Conservation (phyloP, 35 echinoderm and acorn worm genomes). For the Strongylocentrotus purpuratus region DNA sequence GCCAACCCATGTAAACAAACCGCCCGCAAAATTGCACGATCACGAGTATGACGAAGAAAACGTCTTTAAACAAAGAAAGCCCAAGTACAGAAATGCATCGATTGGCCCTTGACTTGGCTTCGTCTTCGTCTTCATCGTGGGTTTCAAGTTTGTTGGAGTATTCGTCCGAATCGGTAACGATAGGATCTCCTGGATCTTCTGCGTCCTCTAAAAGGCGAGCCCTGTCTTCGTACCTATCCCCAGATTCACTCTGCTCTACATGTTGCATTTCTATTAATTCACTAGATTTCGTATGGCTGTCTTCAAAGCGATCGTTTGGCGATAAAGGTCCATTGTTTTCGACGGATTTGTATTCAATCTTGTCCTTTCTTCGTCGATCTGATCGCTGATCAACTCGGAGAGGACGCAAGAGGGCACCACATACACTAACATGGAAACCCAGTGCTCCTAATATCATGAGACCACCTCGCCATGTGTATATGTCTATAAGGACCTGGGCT, state of each 20-base stretch:
- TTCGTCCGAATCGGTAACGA: neutral
- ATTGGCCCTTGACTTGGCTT: neutral
- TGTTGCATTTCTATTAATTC: neutral
- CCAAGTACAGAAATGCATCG: conserved; percentile 32
- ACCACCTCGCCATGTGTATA: conserved; percentile 79
- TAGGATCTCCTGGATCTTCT: neutral
- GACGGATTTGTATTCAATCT: conserved; percentile 51
- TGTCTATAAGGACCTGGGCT: conserved; percentile 76
- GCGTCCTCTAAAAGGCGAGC: neutral
- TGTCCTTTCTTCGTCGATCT: neutral
- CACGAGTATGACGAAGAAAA: conserved; percentile 67
- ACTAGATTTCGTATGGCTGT: neutral
- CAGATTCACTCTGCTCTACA: neutral
- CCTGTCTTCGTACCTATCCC: neutral
- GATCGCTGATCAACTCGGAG: neutral
- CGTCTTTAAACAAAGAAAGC: conserved; percentile 71
- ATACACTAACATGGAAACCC: conserved; percentile 73
- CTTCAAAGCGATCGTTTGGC: neutral
- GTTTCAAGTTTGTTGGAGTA: neutral
- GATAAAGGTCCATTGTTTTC: neutral
- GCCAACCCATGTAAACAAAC: conserved; percentile 82
- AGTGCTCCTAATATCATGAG: conserved; percentile 68
- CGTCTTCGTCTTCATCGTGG: conserved; percentile 37
- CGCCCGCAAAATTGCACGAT: conserved; percentile 77
- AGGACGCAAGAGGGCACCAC: conserved; percentile 79